Evolutionary conservation across 2,113 vertebrate species (phyloP).

Genomic region (Phalacrocorax pelagicus): DNA sequence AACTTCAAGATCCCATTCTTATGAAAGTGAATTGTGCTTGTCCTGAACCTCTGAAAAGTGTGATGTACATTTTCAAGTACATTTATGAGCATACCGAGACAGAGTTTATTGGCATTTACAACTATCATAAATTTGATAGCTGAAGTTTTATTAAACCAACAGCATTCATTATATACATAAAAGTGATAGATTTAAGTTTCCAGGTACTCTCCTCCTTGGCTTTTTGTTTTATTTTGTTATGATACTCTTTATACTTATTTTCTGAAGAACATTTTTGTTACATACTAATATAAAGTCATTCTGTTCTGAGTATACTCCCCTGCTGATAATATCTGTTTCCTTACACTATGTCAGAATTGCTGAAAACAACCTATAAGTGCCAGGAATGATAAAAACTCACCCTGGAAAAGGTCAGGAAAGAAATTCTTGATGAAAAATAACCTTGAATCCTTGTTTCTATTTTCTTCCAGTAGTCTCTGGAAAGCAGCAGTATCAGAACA

Average conservation of each 20-base stretch:
- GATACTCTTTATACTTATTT: not conserved
- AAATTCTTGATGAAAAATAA: not conserved
- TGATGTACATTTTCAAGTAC: not conserved
- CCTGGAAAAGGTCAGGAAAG: not conserved
- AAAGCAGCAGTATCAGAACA: not conserved
- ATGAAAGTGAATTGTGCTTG: not conserved
- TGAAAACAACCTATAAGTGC: not conserved
- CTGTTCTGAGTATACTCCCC: not conserved
- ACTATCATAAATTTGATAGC: not conserved
- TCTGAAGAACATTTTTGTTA: not conserved
- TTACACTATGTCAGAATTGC: not conserved
- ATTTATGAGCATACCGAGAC: not conserved
- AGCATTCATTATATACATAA: not conserved
- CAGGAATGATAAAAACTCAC: not conserved
- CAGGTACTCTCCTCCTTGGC: not conserved
- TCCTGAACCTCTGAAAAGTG: not conserved
- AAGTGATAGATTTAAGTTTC: not conserved
- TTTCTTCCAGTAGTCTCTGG: not conserved
- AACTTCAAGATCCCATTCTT: not conserved
- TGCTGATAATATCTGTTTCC: not conserved
- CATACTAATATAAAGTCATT: not conserved
- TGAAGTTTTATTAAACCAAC: not conserved
- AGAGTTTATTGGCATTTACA: not conserved
- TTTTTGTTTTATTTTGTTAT: not conserved
- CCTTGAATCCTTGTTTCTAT: not conserved